phyloP scores from a whole-genome alignment of 2,797 vertebrate genomes.

The Microhierax caerulescens region DNA sequence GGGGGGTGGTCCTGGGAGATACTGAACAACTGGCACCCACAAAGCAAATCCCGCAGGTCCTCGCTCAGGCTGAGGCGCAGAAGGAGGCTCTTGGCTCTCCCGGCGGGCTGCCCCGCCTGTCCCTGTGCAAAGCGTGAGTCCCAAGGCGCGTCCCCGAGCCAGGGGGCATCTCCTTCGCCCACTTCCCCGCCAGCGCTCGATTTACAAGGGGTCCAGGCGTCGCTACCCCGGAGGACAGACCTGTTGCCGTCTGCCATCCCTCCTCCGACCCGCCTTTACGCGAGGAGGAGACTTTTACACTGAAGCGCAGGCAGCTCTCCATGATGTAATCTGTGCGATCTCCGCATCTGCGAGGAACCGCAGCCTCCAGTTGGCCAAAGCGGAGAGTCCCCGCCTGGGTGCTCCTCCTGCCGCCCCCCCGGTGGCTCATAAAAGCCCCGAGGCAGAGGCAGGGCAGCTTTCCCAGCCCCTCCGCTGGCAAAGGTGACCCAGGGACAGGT shows the following conservation, averaged over 20 bases:
- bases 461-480: background rate
- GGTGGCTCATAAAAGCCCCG: conserved; percentile 60
- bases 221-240: background rate
- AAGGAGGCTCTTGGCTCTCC: background rate
- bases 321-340: conserved; percentile 76
- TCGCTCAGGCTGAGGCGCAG: rapidly evolving
- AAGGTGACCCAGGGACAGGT: background rate
- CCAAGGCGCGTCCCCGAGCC: no score
- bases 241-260: background rate
- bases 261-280: background rate
- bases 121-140: no score
- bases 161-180: background rate
- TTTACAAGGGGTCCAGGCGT: background rate
- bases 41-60: background rate
- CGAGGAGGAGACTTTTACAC: conserved; percentile 51
- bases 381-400: conserved; percentile 40
- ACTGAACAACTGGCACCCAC: background rate
- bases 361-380: conserved; percentile 57
- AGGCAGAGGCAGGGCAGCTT: conserved; percentile 15
- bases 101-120: background rate
- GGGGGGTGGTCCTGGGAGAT: background rate
- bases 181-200: background rate
- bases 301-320: conserved; percentile 62
- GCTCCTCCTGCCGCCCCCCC: conserved; percentile 47
- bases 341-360: conserved; percentile 3